These are phyloP conservation scores for Carcharodon carcharias DNA, from an alignment of 2,797 vertebrate species.

Conservation along the genomic window DNA sequence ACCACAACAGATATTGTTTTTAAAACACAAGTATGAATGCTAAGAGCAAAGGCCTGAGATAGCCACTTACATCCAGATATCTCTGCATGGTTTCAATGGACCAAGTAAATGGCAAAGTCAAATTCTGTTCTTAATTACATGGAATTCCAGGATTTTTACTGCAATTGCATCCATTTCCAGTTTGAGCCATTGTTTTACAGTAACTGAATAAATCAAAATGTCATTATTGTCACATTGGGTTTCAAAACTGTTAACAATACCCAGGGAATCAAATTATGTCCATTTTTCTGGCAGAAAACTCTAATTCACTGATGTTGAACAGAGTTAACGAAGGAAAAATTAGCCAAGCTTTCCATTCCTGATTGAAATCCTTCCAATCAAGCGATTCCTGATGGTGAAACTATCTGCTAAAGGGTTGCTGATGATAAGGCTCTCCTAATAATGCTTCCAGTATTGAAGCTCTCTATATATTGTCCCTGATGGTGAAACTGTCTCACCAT, in stretches of 20 bases:
- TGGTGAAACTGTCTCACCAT: not conserved
- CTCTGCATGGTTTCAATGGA: too few species aligned
- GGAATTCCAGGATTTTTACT: not conserved
- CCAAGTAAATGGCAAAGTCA: not conserved
- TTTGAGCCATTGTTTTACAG: not conserved
- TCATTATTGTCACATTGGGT: not conserved
- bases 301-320: not conserved
- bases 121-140: not conserved
- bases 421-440: not conserved
- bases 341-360: not conserved
- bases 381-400: not conserved
- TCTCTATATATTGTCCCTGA: not conserved
- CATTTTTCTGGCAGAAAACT: not conserved
- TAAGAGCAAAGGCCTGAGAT: not conserved
- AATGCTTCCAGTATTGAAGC: not conserved
- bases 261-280: not conserved
- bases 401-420: not conserved
- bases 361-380: not conserved
- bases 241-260: not conserved
- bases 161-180: not conserved
- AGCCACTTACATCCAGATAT: conserved; percentile 56
- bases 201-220: not conserved
- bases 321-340: not conserved
- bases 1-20: not conserved
- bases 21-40: not conserved